These are phyloP conservation scores for Hirtodrosophila confusa DNA, from an alignment of 2,888 invertebrate species.

Conservation along the genomic window DNA sequence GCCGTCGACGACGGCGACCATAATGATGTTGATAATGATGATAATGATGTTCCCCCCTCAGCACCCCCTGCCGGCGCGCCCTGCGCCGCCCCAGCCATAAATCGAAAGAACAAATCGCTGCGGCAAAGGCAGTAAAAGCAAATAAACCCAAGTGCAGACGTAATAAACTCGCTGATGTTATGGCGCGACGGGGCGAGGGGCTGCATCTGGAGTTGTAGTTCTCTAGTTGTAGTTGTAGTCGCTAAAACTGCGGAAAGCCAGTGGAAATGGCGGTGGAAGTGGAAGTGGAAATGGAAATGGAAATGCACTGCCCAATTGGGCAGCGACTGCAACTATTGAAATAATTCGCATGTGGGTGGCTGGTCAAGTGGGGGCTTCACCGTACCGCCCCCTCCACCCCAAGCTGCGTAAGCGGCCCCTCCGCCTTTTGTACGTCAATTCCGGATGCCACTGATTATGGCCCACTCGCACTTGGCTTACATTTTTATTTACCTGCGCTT, in stretches of 20 bases:
- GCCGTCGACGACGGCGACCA: conserved; percentile 37
- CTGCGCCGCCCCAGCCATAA: conserved; percentile 56
- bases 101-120: conserved; percentile 81
- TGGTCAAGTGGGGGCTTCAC: conserved; percentile 19
- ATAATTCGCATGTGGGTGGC: conserved; percentile 67
- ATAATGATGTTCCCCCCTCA: conserved; percentile 47
- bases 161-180: conserved; percentile 79
- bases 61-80: conserved; percentile 12
- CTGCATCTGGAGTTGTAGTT: conserved; percentile 48
- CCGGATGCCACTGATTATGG: conserved; percentile 51
- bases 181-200: conserved; percentile 35
- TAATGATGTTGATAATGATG: conserved; percentile 41
- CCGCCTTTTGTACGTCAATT: conserved; percentile 59
- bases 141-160: conserved; percentile 80
- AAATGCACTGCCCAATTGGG: conserved; percentile 66
- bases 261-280: conserved; percentile 31
- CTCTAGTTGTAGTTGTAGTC: conserved; percentile 25
- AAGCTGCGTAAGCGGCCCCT: conserved; percentile 1
- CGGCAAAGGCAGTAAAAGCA: conserved; percentile 80
- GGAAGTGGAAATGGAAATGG: conserved; percentile 34
- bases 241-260: conserved; percentile 35
- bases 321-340: conserved; percentile 69
- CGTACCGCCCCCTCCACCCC: neutral
- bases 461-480: too few species aligned
- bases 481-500: too few species aligned